Evolutionary conservation across 2,888 invertebrate genomes (phyloP).

Genomic region (Microplitis manilae): DNA sequence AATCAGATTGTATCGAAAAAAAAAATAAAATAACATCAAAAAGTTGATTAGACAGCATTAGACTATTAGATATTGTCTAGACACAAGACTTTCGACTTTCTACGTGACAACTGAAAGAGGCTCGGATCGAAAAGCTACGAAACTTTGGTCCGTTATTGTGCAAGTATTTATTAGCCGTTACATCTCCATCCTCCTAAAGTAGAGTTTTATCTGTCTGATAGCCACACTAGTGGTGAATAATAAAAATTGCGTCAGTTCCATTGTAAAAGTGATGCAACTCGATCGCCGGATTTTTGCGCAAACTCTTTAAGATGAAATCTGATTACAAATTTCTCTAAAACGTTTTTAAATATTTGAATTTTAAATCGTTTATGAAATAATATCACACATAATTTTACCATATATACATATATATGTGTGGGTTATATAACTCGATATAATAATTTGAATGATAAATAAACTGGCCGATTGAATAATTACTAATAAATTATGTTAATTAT

Average conservation of each 20-base stretch:
- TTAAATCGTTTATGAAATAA: too few relatives aligned
- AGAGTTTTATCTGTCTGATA: background rate
- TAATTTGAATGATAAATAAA: background rate
- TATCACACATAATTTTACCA: too few relatives aligned
- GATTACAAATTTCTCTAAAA: too few relatives aligned
- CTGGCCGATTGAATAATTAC: background rate
- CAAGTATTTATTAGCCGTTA: background rate
- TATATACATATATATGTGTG: too few relatives aligned
- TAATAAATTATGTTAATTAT: constrained; percentile 4
- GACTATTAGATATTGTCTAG: too few relatives aligned
- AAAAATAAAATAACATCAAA: too few relatives aligned
- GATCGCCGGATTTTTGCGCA: constrained; percentile 48
- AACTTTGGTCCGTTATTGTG: background rate
- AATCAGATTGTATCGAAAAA: too few relatives aligned
- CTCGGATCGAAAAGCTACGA: background rate
- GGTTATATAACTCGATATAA: too few relatives aligned
- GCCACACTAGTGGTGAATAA: constrained; percentile 21
- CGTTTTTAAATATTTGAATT: too few relatives aligned
- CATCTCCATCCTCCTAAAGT: background rate
- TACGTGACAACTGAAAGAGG: too few relatives aligned
- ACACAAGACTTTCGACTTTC: too few relatives aligned
- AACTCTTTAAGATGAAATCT: constrained; percentile 7
- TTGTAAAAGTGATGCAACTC: constrained; percentile 48
- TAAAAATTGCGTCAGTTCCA: constrained; percentile 51
- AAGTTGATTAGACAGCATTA: too few relatives aligned